phyloP scores from a whole-genome alignment of 1,140 invertebrate genomes.

The Coenobita brevimanus region DNA sequence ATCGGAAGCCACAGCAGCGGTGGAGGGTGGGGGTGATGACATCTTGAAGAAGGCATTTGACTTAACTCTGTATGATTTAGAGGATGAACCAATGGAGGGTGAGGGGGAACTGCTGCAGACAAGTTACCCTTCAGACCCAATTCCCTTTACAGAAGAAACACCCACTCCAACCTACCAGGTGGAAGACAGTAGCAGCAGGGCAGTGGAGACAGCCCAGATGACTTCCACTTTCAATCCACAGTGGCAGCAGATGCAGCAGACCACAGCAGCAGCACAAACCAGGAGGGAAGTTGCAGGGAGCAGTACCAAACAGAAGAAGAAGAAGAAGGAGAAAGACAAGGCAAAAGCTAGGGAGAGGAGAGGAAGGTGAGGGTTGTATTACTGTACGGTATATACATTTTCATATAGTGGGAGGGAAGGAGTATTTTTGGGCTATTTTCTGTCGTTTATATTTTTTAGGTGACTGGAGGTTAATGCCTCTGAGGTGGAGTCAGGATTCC shows the following conservation, averaged over 20 bases:
- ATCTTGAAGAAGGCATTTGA: slow-evolving; percentile 47
- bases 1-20: neutral
- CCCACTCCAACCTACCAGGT: neutral
- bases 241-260: neutral
- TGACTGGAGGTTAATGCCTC: too few relatives aligned
- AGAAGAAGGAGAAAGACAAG: slow-evolving; percentile 17
- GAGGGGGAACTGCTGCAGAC: neutral
- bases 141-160: neutral
- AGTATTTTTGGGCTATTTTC: too few relatives aligned
- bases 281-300: neutral
- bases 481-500: too few relatives aligned
- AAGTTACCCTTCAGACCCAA: neutral
- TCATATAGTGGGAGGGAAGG: too few relatives aligned
- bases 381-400: too few relatives aligned
- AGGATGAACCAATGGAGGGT: slow-evolving; percentile 46
- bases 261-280: neutral
- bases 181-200: neutral
- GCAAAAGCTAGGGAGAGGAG: neutral
- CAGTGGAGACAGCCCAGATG: neutral
- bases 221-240: neutral
- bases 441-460: too few relatives aligned
- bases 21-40: neutral
- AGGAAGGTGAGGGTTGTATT: neutral
- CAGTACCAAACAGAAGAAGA: slow-evolving; percentile 20
- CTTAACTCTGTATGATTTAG: slow-evolving; percentile 17